A percentile compares a stretch with the other conserved stretches of the same genome.
Evolutionary conservation across 2,113 vertebrate genomes (phyloP).

Genomic region (Numenius arquata): DNA sequence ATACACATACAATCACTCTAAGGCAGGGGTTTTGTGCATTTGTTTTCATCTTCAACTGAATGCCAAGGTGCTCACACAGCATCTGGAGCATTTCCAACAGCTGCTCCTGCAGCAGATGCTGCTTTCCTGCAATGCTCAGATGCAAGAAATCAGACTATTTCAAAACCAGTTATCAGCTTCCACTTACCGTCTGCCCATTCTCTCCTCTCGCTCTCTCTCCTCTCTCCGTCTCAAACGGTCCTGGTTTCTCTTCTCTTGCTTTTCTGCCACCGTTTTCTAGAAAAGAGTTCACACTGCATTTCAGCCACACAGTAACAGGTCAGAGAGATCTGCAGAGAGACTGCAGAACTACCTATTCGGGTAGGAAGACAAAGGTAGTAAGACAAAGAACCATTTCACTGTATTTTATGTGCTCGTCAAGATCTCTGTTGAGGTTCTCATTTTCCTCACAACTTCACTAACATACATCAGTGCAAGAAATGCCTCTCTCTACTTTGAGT

Average conservation of each 20-base stretch:
- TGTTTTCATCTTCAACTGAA: not conserved
- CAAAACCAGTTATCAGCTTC: not conserved
- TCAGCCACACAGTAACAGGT: not conserved
- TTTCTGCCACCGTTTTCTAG: constrained; percentile 96
- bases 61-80: not conserved
- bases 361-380: not conserved
- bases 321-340: not conserved
- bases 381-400: not conserved
- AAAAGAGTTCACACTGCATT: not conserved
- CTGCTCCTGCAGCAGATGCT: not conserved
- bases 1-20: not conserved
- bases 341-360: too few relatives aligned
- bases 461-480: not conserved
- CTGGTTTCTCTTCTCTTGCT: constrained; percentile 96
- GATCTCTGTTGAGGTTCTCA: not conserved
- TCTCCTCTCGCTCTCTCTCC: constrained; percentile 94
- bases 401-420: not conserved
- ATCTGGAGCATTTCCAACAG: not conserved
- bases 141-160: not conserved
- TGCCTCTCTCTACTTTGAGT: not conserved
- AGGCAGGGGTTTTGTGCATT: not conserved
- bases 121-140: not conserved
- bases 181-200: constrained; percentile 76
- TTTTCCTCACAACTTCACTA: not conserved
- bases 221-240: constrained; percentile 93